Percentiles rank a stretch among this genome's conserved stretches.
Conservation (phyloP, 2,797 vertebrate genomes). For the Limosa lapponica region DNA sequence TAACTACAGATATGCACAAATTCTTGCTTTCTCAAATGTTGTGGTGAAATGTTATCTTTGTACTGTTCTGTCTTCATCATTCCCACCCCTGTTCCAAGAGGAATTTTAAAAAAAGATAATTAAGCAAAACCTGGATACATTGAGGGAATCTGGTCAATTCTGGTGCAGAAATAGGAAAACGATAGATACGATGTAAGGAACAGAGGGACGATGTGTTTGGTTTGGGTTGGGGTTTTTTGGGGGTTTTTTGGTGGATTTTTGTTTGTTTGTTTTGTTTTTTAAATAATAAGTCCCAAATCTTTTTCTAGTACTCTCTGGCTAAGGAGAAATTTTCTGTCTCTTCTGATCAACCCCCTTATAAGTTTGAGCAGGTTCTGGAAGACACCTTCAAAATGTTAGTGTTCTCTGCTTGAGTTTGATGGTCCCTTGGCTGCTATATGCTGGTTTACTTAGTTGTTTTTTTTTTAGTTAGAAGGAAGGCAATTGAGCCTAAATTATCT, state of each 20-base stretch:
- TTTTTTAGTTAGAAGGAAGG: neutral
- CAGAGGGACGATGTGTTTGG: neutral
- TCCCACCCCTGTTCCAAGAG: neutral
- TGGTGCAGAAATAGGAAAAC: neutral
- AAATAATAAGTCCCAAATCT: neutral
- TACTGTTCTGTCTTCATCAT: neutral
- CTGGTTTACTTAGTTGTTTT: neutral
- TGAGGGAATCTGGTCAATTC: neutral
- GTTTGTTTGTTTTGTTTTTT: neutral
- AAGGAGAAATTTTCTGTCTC: neutral
- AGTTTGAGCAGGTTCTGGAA: neutral
- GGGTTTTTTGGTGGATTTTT: too few species aligned
- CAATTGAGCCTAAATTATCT: neutral
- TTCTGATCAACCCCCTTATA: neutral
- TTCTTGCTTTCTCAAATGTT: neutral
- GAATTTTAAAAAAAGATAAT: neutral
- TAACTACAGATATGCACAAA: neutral
- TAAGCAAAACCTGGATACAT: neutral
- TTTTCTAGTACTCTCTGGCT: neutral
- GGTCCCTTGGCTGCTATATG: neutral
- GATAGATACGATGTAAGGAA: neutral
- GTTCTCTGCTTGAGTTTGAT: neutral
- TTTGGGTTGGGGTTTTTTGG: neutral
- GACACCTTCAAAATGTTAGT: neutral
- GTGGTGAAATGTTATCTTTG: neutral